phyloP scores from a whole-genome alignment of 2,113 vertebrate genomes.

The Chrysochloris asiatica region DNA sequence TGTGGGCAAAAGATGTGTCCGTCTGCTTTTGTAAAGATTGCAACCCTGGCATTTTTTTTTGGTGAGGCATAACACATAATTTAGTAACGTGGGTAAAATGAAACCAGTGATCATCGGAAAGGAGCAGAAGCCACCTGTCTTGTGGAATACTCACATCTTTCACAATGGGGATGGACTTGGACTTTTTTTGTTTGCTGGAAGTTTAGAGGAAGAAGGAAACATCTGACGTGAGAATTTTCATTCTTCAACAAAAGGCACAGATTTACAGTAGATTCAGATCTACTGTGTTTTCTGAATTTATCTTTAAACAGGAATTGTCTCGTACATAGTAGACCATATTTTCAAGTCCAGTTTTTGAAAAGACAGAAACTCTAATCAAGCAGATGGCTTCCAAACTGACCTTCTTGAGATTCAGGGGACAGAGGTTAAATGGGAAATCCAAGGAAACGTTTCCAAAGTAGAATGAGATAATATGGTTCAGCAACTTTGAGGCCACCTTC shows the following conservation, averaged over 20 bases:
- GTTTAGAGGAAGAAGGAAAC: not conserved
- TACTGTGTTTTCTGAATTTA: not conserved
- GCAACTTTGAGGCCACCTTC: not conserved
- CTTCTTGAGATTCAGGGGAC: not conserved
- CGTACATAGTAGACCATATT: not conserved
- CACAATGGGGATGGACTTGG: not conserved
- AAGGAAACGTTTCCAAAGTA: slow-evolving; percentile 6
- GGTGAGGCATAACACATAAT: no score
- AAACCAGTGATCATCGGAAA: not conserved
- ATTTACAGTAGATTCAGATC: not conserved
- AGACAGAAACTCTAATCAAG: not conserved
- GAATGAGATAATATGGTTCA: not conserved
- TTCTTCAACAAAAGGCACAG: not conserved
- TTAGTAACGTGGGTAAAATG: not conserved
- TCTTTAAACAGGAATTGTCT: not conserved
- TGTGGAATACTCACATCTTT: not conserved
- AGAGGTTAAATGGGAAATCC: slow-evolving; percentile 29
- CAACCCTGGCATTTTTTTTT: no score
- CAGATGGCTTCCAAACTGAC: slow-evolving; percentile 33
- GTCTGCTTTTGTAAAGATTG: not conserved
- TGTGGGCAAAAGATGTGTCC: not conserved
- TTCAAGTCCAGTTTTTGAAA: slow-evolving; percentile 45
- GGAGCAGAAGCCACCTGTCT: not conserved
- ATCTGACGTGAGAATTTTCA: slow-evolving; percentile 12
- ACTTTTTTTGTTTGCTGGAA: not conserved